Evolutionary conservation across 2,888 invertebrate genomes (phyloP), one percentile per base, ranked within the genome.

Genomic region (Dorcus parallelipipedus): DNA sequence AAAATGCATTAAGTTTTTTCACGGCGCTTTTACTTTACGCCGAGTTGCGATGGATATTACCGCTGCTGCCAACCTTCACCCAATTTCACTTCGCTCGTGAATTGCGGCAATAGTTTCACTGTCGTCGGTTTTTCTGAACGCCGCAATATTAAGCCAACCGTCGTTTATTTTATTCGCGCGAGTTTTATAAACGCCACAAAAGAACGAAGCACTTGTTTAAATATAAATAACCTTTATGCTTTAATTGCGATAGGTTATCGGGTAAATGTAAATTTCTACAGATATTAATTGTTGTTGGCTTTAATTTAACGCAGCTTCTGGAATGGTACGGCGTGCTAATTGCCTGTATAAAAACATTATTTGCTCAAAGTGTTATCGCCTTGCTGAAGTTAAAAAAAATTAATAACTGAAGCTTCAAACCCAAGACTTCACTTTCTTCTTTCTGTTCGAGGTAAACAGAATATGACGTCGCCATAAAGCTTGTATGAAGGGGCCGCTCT

Each of bases 61-160:
- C 20, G 20, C 20, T 62, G 57, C 58, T 62, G 64, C 63, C 67
- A 69, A 68, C 68, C 69, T 69, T 69, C 67, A 69, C 69, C 69
- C 62, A 66, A 67, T 68, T 69, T 64, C 64, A 63, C 14, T 45
- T 10, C 9, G 41, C 41, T 14, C n/a, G 14, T 45, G 23, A 45
- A 45, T 45, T 45, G 45, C 45, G 45, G 9, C 45, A 45, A 45
- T 45, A 60, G 59, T 63, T 59, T 56, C 52, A 56, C 41, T 54
- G 50, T 38, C 48, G 52, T 20, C 6, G 3, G 51, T 14, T n/a
- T 53, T 10, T 43, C 45, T 53, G 17, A 9, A 10, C 9, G 43
- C 23, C 51, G 9, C 51, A 43, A 38, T 45, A 26, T 47, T 26
- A 26, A 52, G 9, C 14, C 14, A 42, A 14, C 6, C 42, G 9